phyloP scores from a whole-genome alignment of 1,140 invertebrate genomes.

The Zeugodacus cucurbitae region DNA sequence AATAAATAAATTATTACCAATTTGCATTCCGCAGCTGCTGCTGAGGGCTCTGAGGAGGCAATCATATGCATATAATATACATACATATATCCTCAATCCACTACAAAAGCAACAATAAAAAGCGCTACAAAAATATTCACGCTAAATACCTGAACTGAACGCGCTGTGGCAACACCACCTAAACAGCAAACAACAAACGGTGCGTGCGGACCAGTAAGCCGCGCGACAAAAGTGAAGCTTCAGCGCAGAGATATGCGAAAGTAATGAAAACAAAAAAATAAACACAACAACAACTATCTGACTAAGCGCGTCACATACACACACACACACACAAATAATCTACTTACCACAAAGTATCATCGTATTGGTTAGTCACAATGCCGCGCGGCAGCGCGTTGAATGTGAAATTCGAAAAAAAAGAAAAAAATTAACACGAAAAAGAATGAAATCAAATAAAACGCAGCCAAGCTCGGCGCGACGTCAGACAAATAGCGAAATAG shows the following conservation, averaged over 20 bases:
- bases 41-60: neutral
- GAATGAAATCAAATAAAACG: conserved; percentile 19
- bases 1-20: neutral
- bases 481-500: conserved; percentile 26
- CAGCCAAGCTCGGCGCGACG: neutral
- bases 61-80: no score
- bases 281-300: neutral
- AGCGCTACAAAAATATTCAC: no score
- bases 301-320: neutral
- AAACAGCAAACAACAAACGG: no score
- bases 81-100: no score
- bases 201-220: neutral
- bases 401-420: conserved; percentile 29
- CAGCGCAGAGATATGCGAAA: neutral
- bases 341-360: neutral
- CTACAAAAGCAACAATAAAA: no score
- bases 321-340: neutral
- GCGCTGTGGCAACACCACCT: neutral
- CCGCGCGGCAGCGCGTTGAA: neutral
- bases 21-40: neutral
- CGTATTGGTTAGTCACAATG: neutral
- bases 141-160: neutral
- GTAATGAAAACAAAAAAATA: neutral
- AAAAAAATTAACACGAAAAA: conserved; percentile 40
- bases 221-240: neutral